Base-by-base conservation (phyloP, 2,113 vertebrate genomes). In the Malurus elegans region DNA sequence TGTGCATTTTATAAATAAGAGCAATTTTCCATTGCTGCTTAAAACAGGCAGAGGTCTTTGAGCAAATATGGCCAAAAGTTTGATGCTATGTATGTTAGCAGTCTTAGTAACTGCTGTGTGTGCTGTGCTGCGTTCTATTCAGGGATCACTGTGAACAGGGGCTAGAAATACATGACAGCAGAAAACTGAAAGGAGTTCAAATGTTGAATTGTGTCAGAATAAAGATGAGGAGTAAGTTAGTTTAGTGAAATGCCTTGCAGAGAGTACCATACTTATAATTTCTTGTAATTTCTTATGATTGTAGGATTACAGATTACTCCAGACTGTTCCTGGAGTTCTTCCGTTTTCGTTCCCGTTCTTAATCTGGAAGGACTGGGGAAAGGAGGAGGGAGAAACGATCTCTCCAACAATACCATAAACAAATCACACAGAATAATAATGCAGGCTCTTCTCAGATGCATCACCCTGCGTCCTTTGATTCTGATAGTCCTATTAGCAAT, bases 401-500 rank as follows among this genome's bases (percentile, higher is more conserved):
- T 88, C 78, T 87, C 47, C 44, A 58, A 40, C 13, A 92, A 45
- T 53, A n/a, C 32, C 19, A 71, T 71, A 70, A 91, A 83, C 38
- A 95, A 92, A 88, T 80, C 34, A 66, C 2, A 6, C 64, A 92
- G 90, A 75, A 82, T 89, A 92, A 91, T 82, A 62, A 62, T 76
- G 40, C 40, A 58, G 42, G 32, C 34, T 91, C 58, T 88, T 82
- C 58, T 90, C 32, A 83, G 64, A 93, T 78, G 60, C 87, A 86
- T 90, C 71, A 62, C 47, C 11, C 42, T 62, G 45, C 56, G 62
- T 91, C 79, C 71, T 93, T 93, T 93, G 81, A 90, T 88, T 94
- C 79, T 91, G 66, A 86, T 91, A 85, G 90, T 58, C 79, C 62
- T 93, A 90, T 90, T 94, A 96, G 67, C 70, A 83, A 76, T 62